Conservation (phyloP, 2,888 invertebrate species). For the Leptinotarsa rubiginosa region DNA sequence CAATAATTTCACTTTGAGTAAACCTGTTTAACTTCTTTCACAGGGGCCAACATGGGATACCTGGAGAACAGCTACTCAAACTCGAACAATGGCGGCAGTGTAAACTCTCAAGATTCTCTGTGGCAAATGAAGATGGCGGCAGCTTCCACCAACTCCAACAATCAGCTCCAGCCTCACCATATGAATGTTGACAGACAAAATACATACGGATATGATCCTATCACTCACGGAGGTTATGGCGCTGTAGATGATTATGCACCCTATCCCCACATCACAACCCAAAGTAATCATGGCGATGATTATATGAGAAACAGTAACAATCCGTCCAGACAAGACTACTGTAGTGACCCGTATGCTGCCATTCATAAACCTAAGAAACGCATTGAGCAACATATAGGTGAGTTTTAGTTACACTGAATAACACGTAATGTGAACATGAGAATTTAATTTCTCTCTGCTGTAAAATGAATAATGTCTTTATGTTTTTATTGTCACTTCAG, state of each 20-base stretch:
- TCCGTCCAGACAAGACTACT: conserved; percentile 88
- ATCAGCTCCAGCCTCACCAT: conserved; percentile 66
- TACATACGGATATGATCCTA: conserved; percentile 81
- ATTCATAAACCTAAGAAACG: conserved; percentile 92
- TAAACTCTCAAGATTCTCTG: conserved; percentile 92
- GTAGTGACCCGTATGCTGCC: conserved; percentile 88
- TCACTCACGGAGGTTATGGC: conserved; percentile 85
- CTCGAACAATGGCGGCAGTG: conserved; percentile 94
- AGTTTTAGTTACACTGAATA: conserved; percentile 56
- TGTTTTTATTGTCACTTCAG: too few species aligned
- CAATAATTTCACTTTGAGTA: too few species aligned
- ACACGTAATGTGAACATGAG: too few species aligned
- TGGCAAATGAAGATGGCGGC: conserved; percentile 95
- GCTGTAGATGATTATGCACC: conserved; percentile 87
- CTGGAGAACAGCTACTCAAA: conserved; percentile 93
- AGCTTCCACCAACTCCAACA: conserved; percentile 76
- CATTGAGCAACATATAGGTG: conserved; percentile 88
- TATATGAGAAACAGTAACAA: conserved; percentile 83
- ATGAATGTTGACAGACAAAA: conserved; percentile 46
- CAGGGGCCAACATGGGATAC: conserved; percentile 90
- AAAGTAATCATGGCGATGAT: conserved; percentile 75
- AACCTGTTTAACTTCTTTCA: conserved; percentile 40
- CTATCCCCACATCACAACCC: conserved; percentile 82
- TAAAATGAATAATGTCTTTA: too few species aligned
- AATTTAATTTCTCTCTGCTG: too few species aligned